Conservation (phyloP, 92 coral and sea anemone species). For the Hydrozoanthus gracilis region DNA sequence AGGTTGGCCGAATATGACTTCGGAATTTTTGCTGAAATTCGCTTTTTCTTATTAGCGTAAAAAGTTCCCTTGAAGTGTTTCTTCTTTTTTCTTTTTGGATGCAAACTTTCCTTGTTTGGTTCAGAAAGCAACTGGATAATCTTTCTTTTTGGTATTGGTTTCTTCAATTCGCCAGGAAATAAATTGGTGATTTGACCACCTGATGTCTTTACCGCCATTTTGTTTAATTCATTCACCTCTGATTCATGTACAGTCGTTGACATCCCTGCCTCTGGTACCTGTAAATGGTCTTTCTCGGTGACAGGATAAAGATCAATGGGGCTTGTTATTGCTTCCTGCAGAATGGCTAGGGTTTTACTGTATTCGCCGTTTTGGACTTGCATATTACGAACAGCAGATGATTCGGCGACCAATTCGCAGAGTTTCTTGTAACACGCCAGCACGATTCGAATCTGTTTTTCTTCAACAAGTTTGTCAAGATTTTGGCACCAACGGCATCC, state of each 20-base stretch:
- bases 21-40: neutral
- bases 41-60: conserved; percentile 70
- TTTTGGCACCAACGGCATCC: conserved; percentile 99
- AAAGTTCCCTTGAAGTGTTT: conserved; percentile 84
- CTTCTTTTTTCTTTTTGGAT: conserved; percentile 65
- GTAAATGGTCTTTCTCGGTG: conserved; percentile 40
- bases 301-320: conserved; percentile 70
- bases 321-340: conserved; percentile 86
- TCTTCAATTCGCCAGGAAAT: conserved; percentile 49
- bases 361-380: conserved; percentile 85
- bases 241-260: conserved; percentile 4
- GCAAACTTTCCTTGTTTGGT: conserved; percentile 50
- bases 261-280: conserved; percentile 35
- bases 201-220: conserved; percentile 76
- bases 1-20: neutral
- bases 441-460: conserved; percentile 84
- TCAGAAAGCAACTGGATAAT: conserved; percentile 57
- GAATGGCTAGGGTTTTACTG: conserved; percentile 75
- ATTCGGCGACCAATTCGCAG: conserved; percentile 80
- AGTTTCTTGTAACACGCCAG: conserved; percentile 97
- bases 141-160: conserved; percentile 64
- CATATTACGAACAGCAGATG: conserved; percentile 57
- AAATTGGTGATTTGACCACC: conserved; percentile 80
- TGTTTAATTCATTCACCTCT: conserved; percentile 52
- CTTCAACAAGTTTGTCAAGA: conserved; percentile 79